These are phyloP conservation scores for Apodemia mormo DNA, from an alignment of 2,888 invertebrate genomes.

Conservation along the genomic window DNA sequence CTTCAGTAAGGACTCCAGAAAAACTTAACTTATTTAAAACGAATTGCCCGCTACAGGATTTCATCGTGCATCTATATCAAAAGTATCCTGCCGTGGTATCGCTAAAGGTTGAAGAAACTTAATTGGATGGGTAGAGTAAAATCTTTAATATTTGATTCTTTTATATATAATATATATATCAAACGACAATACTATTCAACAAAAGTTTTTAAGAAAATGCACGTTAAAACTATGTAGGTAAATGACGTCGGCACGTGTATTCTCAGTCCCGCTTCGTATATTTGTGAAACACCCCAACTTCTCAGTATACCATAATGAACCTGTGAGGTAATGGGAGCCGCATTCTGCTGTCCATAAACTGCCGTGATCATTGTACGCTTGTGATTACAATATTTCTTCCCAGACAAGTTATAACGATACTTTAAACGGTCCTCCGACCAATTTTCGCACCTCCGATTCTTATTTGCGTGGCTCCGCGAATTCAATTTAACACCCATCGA, in stretches of 20 bases:
- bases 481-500: conserved; percentile 79
- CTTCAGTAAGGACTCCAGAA: no score
- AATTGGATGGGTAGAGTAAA: no score
- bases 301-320: conserved; percentile 53
- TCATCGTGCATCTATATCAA: no score
- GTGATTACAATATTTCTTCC: conserved; percentile 74
- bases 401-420: conserved; percentile 72
- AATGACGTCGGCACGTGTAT: conserved; percentile 20
- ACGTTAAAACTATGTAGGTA: conserved; percentile 23
- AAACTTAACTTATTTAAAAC: no score
- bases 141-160: no score
- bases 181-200: no score
- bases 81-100: no score
- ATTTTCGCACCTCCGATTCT: conserved; percentile 76
- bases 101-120: no score
- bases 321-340: conserved; percentile 52
- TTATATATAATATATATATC: no score
- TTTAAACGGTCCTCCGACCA: conserved; percentile 71
- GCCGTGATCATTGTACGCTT: conserved; percentile 41
- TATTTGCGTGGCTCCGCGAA: conserved; percentile 73
- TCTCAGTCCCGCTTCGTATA: conserved; percentile 26
- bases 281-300: conserved; percentile 48
- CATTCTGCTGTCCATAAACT: conserved; percentile 68
- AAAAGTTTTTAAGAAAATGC: neutral
- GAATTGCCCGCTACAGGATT: no score